A percentile compares a stretch with the other conserved stretches of the same genome.
Conservation (phyloP, 1,140 invertebrate genomes). For the Eriosoma lanigerum region DNA sequence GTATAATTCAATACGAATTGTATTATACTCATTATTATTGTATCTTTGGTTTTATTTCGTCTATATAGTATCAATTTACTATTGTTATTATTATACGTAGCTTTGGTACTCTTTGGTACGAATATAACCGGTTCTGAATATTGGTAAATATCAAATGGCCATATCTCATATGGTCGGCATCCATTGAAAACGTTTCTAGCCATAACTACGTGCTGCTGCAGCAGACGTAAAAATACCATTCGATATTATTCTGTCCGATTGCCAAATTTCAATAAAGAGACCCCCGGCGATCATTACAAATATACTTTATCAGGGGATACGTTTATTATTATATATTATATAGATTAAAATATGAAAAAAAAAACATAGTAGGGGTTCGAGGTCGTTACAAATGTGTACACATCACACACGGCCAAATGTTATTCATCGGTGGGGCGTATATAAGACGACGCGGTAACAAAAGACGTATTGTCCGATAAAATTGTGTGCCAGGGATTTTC, state of each 20-base stretch:
- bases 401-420: not conserved
- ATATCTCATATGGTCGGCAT: not conserved
- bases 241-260: conserved; percentile 12
- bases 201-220: not conserved
- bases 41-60: not conserved
- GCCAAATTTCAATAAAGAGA: conserved; percentile 26
- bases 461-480: conserved; percentile 28
- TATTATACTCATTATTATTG: too few relatives aligned
- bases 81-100: not conserved
- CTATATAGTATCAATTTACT: not conserved
- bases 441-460: conserved; percentile 37
- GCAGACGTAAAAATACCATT: conserved; percentile 5
- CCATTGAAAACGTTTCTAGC: not conserved
- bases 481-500: not conserved
- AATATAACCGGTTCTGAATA: not conserved
- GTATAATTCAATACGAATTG: too few relatives aligned
- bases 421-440: conserved; percentile 1
- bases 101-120: not conserved
- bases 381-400: conserved; percentile 42
- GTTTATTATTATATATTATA: not conserved
- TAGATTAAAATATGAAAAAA: conserved; percentile 1
- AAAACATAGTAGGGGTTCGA: conserved; percentile 17
- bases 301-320: conserved; percentile 11
- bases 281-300: conserved; percentile 35
- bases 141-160: not conserved